Percentiles rank a stretch among this genome's conserved stretches.
Conservation (phyloP, 2,113 vertebrate genomes). For the Myrmecobius fasciatus region DNA sequence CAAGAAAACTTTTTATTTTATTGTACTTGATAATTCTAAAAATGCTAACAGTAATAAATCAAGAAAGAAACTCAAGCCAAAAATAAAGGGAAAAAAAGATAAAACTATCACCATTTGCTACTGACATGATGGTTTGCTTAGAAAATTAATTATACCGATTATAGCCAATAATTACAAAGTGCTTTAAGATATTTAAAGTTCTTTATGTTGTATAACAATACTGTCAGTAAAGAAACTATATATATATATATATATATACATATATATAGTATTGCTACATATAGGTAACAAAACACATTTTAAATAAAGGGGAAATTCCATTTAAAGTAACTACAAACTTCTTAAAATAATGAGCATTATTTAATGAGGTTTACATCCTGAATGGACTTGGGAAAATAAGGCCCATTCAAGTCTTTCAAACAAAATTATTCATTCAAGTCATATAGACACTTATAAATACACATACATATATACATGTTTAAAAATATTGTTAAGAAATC, state of each 20-base stretch:
- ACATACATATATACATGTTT: no score
- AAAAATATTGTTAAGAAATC: no score
- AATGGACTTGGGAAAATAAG: not conserved
- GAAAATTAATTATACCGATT: not conserved
- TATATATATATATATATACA: not conserved
- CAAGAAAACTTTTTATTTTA: not conserved
- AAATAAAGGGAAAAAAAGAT: not conserved
- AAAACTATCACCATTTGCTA: not conserved
- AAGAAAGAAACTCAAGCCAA: not conserved
- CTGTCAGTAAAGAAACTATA: not conserved
- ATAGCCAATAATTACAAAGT: not conserved
- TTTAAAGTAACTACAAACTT: not conserved
- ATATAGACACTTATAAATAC: not conserved
- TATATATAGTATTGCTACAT: not conserved
- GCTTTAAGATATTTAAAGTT: not conserved
- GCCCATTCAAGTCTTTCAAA: not conserved
- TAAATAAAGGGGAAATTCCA: not conserved
- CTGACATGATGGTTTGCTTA: not conserved
- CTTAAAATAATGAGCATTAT: not conserved
- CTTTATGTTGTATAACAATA: not conserved
- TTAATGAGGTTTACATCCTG: not conserved
- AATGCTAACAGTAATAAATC: not conserved
- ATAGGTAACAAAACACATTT: not conserved
- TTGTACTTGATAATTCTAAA: not conserved
- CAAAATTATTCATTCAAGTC: not conserved